phyloP scores from a whole-genome alignment of 2,113 vertebrate species.

The Carassius carassius region DNA sequence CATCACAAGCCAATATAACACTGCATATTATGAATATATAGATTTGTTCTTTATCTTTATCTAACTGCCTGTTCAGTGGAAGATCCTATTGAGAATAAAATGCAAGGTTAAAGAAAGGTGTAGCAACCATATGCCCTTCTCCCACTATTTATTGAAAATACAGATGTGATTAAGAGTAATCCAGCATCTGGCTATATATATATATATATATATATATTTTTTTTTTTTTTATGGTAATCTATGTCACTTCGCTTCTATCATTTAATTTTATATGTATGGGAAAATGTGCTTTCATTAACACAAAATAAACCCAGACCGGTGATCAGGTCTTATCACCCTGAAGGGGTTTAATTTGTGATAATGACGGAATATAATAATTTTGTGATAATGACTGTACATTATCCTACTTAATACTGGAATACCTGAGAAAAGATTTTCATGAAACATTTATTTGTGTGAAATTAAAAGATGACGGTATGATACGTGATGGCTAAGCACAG shows the following conservation, averaged over 20 bases:
- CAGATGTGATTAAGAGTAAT: background rate
- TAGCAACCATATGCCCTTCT: background rate
- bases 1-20: conserved; percentile 20
- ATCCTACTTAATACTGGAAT: background rate
- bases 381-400: background rate
- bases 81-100: background rate
- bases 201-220: too few relatives aligned
- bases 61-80: background rate
- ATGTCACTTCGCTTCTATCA: background rate
- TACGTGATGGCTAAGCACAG: background rate
- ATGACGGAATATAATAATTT: background rate
- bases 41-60: conserved; percentile 13
- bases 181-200: background rate
- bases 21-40: conserved; percentile 4
- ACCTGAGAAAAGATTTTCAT: background rate
- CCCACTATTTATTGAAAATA: background rate
- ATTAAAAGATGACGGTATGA: background rate
- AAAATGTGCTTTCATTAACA: background rate
- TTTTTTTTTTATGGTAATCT: background rate
- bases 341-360: background rate
- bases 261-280: background rate
- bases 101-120: background rate
- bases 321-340: background rate
- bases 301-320: background rate
- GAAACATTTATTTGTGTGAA: background rate